Percentiles rank a stretch among this genome's conserved stretches.
Evolutionary conservation across 2,113 vertebrate genomes (phyloP).

Genomic region (Aramus guarauna): DNA sequence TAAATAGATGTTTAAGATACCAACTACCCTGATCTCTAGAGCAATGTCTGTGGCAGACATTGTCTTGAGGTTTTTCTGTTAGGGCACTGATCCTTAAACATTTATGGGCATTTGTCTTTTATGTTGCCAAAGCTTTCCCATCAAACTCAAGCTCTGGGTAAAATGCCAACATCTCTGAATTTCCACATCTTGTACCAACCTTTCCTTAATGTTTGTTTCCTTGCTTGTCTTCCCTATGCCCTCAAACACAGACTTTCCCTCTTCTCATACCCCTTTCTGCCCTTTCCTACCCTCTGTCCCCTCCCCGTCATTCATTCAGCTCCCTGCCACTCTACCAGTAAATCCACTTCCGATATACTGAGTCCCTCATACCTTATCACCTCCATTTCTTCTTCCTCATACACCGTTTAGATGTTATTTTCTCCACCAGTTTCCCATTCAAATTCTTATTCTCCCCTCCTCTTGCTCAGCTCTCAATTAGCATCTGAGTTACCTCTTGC

Average conservation of each 20-base stretch:
- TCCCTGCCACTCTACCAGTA: neutral
- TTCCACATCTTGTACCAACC: neutral
- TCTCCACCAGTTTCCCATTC: neutral
- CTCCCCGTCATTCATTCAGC: neutral
- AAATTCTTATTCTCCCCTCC: neutral
- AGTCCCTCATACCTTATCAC: neutral
- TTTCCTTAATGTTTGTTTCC: neutral
- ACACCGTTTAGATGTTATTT: neutral
- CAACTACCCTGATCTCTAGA: neutral
- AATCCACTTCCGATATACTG: neutral
- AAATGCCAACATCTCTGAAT: neutral
- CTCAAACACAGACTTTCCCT: neutral
- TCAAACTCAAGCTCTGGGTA: neutral
- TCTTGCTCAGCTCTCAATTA: neutral
- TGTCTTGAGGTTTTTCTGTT: neutral
- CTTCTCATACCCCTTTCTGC: neutral
- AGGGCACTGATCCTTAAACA: neutral
- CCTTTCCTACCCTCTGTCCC: neutral
- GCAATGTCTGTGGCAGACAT: neutral
- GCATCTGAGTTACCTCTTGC: neutral
- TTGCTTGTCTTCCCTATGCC: neutral
- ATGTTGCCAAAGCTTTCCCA: neutral
- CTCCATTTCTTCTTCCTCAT: neutral
- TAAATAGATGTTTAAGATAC: neutral
- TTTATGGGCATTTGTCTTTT: neutral